Conservation (phyloP, 2,797 vertebrate genomes). For the Threskiornis aethiopicus region DNA sequence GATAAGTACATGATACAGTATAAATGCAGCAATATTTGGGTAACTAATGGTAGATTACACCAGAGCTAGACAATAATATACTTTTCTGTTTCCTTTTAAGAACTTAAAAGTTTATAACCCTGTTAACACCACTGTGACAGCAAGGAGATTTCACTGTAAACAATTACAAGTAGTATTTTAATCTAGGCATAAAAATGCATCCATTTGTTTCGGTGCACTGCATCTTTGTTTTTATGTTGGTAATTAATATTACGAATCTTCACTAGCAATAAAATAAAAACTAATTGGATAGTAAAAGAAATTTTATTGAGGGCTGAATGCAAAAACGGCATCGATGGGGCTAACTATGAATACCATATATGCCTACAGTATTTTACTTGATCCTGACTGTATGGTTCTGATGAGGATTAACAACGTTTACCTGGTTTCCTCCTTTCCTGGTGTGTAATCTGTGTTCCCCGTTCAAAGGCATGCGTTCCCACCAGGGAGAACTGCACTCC, state of each 20-base stretch:
- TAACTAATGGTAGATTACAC: conserved; percentile 31
- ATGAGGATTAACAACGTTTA: not conserved
- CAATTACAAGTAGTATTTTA: conserved; percentile 51
- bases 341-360: not conserved
- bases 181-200: conserved; percentile 16
- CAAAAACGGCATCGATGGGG: not conserved
- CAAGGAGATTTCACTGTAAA: conserved; percentile 48
- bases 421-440: not conserved
- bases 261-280: conserved; percentile 45
- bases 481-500: not conserved
- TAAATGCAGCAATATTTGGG: conserved; percentile 49
- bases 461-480: not conserved
- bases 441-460: not conserved
- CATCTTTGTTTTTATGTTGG: conserved; percentile 28
- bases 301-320: not conserved
- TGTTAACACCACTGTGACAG: conserved; percentile 24
- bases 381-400: not conserved
- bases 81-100: conserved; percentile 12
- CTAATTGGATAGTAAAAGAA: conserved; percentile 40
- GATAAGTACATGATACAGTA: conserved; percentile 42
- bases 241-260: conserved; percentile 49
- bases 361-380: not conserved
- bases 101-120: conserved; percentile 49
- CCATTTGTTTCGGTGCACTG: conserved; percentile 13
- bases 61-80: conserved; percentile 5